Conservation (phyloP, 2,113 vertebrate species). For the Ondatra zibethicus region DNA sequence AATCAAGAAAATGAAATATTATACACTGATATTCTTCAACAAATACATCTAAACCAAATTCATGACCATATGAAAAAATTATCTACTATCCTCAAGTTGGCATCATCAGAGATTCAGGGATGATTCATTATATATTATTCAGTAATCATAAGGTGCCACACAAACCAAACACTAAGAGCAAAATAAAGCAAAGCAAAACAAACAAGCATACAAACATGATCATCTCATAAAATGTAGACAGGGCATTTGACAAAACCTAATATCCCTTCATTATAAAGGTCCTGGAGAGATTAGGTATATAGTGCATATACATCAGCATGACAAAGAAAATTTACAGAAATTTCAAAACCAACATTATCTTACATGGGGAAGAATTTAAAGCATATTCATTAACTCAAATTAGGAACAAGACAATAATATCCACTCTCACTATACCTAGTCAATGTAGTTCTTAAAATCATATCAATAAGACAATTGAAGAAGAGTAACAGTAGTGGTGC, state of each 20-base stretch:
- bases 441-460: background rate
- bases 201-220: background rate
- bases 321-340: background rate
- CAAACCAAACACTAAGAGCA: too few relatives aligned
- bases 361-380: background rate
- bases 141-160: too few relatives aligned
- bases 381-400: background rate
- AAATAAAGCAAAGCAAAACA: too few relatives aligned
- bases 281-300: background rate
- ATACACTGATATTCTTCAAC: too few relatives aligned
- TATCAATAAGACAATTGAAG: background rate
- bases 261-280: background rate
- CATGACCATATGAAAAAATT: too few relatives aligned
- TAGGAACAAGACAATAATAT: background rate
- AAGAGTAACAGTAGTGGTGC: too few relatives aligned
- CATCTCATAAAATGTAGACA: background rate
- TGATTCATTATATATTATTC: too few relatives aligned
- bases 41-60: too few relatives aligned
- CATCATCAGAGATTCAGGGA: too few relatives aligned
- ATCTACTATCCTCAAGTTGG: too few relatives aligned
- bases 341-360: background rate
- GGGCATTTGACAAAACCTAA: background rate
- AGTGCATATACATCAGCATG: background rate
- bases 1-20: too few relatives aligned
- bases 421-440: background rate